These are phyloP conservation scores for Rhyacophila brunnea DNA, from an alignment of 1,140 invertebrate species.

Conservation along the genomic window DNA sequence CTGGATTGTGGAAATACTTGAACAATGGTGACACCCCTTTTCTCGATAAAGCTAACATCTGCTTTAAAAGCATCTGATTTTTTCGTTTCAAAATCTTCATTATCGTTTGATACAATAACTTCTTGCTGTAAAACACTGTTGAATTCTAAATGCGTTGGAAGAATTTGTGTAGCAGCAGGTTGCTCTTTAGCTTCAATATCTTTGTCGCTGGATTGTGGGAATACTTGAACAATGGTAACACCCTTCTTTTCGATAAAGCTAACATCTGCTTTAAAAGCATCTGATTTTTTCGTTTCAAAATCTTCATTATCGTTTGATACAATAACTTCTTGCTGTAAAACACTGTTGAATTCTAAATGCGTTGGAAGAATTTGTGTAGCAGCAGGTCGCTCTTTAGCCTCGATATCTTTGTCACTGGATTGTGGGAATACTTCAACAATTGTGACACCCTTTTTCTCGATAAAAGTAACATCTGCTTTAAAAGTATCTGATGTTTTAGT, in stretches of 20 bases:
- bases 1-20: conserved; percentile 21
- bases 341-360: conserved; percentile 15
- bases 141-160: conserved; percentile 17
- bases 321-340: conserved; percentile 26
- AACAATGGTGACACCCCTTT: conserved; percentile 15
- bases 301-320: conserved; percentile 7
- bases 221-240: conserved; percentile 19
- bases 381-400: background rate
- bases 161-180: conserved; percentile 6
- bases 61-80: conserved; percentile 3
- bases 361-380: conserved; percentile 12
- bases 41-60: conserved; percentile 21
- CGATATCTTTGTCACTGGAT: conserved; percentile 15
- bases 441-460: conserved; percentile 21
- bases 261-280: conserved; percentile 12
- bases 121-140: conserved; percentile 26
- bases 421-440: conserved; percentile 20
- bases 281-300: conserved; percentile 7
- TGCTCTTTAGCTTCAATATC: conserved; percentile 8
- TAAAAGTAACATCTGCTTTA: conserved; percentile 15
- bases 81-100: conserved; percentile 17
- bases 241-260: conserved; percentile 22
- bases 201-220: conserved; percentile 18
- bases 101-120: conserved; percentile 2
- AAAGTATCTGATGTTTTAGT: background rate